Evolutionary conservation across 1,140 invertebrate species (phyloP).

Genomic region (Diuraphis noxia): DNA sequence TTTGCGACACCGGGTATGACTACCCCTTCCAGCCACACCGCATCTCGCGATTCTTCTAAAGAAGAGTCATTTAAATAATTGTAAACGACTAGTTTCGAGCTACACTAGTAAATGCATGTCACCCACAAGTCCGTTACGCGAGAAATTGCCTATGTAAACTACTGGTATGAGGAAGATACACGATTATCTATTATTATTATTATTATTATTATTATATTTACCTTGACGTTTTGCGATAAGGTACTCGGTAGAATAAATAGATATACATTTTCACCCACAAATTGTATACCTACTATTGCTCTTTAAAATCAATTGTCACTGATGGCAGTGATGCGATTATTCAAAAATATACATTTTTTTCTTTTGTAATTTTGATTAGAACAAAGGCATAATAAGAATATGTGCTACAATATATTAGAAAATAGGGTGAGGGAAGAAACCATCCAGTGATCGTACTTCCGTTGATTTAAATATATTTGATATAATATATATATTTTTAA

Average conservation of each 20-base stretch:
- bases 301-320: not conserved
- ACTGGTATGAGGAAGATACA: not conserved
- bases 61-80: conserved; percentile 1
- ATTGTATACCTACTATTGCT: not conserved
- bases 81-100: not conserved
- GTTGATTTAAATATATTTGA: too few species aligned
- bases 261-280: not conserved
- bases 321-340: not conserved
- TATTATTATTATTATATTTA: not conserved
- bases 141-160: not conserved
- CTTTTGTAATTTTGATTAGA: too few species aligned
- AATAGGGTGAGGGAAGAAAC: too few species aligned
- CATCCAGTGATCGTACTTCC: too few species aligned
- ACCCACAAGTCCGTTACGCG: not conserved
- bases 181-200: not conserved
- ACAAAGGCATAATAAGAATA: too few species aligned
- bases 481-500: too few species aligned
- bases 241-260: not conserved
- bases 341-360: not conserved
- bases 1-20: not conserved
- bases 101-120: not conserved
- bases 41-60: not conserved
- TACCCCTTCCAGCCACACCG: not conserved
- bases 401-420: too few species aligned
- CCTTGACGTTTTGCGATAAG: not conserved